Evolutionary conservation across 2,113 vertebrate genomes (phyloP), one percentile per base, ranked within the genome.

Genomic region (Alaudala cheleensis): DNA sequence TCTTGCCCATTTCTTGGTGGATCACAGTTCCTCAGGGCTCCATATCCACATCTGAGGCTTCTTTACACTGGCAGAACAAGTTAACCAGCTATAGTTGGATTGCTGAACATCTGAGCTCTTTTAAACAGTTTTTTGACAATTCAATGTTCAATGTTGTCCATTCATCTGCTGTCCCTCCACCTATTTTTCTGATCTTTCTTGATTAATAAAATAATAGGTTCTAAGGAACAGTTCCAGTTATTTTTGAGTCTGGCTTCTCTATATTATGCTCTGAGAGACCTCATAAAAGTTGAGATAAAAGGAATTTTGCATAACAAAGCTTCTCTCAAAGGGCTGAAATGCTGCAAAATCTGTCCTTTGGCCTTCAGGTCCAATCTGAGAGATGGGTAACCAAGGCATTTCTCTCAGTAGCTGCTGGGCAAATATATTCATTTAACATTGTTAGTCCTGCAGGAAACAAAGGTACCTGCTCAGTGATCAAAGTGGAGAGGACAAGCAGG

Each of bases 181-280:
- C 57, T 92, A 25, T 88, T 71, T 79, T 91, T 76, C 74, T 92
- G 20, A 71, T 84, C 45, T 93, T 90, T 91, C 71, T 78, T 96
- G 20, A 40, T 90, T 95, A 95, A 92, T 90, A 86, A 76, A 94
- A 53, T 51, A 80, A 66, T 24, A 47, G 70, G 53, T 80, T 97
- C 77, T 92, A 82, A 83, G 93, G 60, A 95, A 65, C 72, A 91
- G 33, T 96, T 82, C 26, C 42, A 86, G 24, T 54, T 73, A 17
- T 34, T 26, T 97, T 50, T 60, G 51, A 91, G 47, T 90, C 89
- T 69, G 54, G 11, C 29, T 92, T 72, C 54, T 74, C 60, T 78
- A 4, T 25, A 16, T 60, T 61, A 33, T 33, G 29, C 77, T 26
- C 37, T 3, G 5, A 81, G 82, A 79, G 31, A 76, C 44, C 66